Base-by-base conservation (phyloP, 2,113 vertebrate species). In the Dromas ardeola region DNA sequence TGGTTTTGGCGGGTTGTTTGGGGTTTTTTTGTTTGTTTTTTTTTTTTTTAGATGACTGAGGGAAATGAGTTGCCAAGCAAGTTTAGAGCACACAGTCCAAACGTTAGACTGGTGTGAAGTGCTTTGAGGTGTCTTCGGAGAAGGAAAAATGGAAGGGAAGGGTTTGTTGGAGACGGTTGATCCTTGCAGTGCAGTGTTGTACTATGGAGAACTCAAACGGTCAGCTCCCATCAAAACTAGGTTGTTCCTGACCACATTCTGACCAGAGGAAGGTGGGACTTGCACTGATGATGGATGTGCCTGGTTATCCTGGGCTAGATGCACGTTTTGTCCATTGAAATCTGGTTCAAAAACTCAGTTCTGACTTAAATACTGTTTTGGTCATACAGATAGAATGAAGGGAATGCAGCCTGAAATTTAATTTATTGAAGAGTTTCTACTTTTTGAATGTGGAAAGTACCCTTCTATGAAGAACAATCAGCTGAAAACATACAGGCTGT, bases 71-170 rank as follows among this genome's bases (percentile, higher is more conserved):
- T 71, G 69, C 38, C 43, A 40, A 17, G 34, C 26, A 45, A 45
- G 50, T 76, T 76, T 8, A 43, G 49, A 86, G 29, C 36, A 5
- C 16, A 2, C 5, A 21, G 15, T 18, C 27, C 30, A 21, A 26
- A 16, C 0, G 0, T 22, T 36, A 13, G 49, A 32, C 11, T 0
- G 1, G 8, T 56, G 22, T 0, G 0, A n/a, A 70, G 38, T 52
- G 49, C 62, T 86, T 38, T 56, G 86, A 58, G 29, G n/a, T 42
- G 10, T 4, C 29, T 30, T 56, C 38, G 25, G 85, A 59, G 65
- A 40, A 59, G 71, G 38, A 26, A 22, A 10, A 38, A 12, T 5
- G 56, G 61, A 45, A 58, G 43, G 70, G 43, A 34, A 55, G 23
- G 32, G 9, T 21, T 3, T 10, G 6, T 9, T 32, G 69, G 61